Conservation (phyloP, 2,113 vertebrate species). For the Chlorodrepanis virens region DNA sequence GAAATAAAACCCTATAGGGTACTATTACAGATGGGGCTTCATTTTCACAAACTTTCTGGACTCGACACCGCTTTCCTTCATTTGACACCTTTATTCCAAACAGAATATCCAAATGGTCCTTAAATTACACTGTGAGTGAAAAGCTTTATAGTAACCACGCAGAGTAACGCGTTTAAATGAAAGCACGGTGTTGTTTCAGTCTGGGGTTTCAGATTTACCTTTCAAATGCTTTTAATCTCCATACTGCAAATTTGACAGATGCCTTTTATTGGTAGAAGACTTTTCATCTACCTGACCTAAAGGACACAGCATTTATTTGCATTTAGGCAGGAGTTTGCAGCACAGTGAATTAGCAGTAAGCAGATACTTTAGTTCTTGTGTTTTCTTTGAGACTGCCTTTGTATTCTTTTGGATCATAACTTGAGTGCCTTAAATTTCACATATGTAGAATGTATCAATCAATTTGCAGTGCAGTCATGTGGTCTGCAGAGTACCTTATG, state of each 20-base stretch:
- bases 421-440: background rate
- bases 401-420: background rate
- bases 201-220: constrained; percentile 21
- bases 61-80: constrained; percentile 28
- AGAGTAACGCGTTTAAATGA: constrained; percentile 20
- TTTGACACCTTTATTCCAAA: constrained; percentile 49
- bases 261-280: background rate
- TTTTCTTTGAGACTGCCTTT: background rate
- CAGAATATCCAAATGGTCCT: constrained; percentile 33
- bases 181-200: constrained; percentile 41
- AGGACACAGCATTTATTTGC: constrained; percentile 32
- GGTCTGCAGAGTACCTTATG: background rate
- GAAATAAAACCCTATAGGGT: background rate
- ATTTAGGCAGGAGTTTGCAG: background rate
- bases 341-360: constrained; percentile 39
- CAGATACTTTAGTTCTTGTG: background rate
- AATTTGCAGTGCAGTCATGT: background rate
- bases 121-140: constrained; percentile 6
- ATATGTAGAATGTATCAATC: background rate
- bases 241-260: constrained; percentile 24
- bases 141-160: constrained; percentile 22
- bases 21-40: background rate
- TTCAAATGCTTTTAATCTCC: constrained; percentile 45
- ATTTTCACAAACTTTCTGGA: constrained; percentile 36
- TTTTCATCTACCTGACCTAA: constrained; percentile 42